Evolutionary conservation across 2,113 vertebrate genomes (phyloP), one percentile per base, ranked within the genome.

Genomic region (Zapus hudsonius): DNA sequence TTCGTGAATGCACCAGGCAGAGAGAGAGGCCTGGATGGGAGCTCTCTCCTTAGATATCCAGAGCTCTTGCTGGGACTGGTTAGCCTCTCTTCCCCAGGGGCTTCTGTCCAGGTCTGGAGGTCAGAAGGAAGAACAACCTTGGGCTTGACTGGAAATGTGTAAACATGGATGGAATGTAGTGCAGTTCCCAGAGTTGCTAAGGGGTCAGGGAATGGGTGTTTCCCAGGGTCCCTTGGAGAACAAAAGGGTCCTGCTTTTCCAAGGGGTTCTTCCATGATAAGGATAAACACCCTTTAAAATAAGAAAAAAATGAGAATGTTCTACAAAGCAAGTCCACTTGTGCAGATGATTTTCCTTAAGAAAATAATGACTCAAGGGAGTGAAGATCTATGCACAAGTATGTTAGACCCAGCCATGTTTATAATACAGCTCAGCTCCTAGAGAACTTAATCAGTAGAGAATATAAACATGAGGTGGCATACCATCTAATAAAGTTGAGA

Each of bases 61-160:
- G 40, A 33, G 36, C 1, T 22, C 22, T 63, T n/a, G 23, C 7
- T 20, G 25, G 29, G n/a, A 17, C 61, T 25, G 55, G 33, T 12
- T 3, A 7, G 47, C 8, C 10, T 17, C 22, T 69, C 10, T 23
- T 29, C 31, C 3, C 7, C 2, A 25, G 17, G 59, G 36, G 44
- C 83, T 95, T 97, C 97, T 95, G 93, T 95, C 72, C 31, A 25
- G 47, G 40, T 33, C 27, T 0, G 44, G 67, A n/a, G 22, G 33
- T 44, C 31, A 84, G 27, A 75, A 90, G n/a, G 33, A 31, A 75
- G 42, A 38, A 63, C 15, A 19, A 52, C 1, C 55, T 15, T 11
- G 42, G 11, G 59, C 31, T 95, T 90, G 80, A 31, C 44, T 82
- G 44, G 31, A 90, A 86, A 86, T 2, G 33, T 36, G 59, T n/a